Base-by-base conservation (phyloP, 2,888 invertebrate species). In the Enoplolaimus lenunculus region DNA sequence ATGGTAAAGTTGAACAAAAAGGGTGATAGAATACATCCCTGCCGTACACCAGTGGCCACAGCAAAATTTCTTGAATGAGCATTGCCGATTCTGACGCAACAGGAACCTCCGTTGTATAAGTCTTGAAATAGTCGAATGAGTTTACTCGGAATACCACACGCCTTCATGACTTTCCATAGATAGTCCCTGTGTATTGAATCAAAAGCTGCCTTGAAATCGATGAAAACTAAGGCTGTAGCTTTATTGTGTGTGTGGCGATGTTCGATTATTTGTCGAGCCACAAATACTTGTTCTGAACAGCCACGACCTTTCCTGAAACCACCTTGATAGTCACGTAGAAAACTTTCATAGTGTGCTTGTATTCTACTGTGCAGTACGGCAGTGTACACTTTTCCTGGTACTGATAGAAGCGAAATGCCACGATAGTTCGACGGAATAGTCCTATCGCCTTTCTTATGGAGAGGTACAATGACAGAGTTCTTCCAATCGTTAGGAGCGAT, bases 241-340 rank as follows among this genome's bases (percentile, higher is more conserved):
- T 62, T 29, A n/a, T 62, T 62, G 62, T 62, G 31, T 13, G 62
- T 31, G 7, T 29, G 31, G 31, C 28, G 31, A n/a, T 31, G 67
- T 34, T 66, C 67, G n/a, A 66, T 21, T 31, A 31, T 31, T 3
- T 21, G 28, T 7, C 67, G 2, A 13, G 34, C 34, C 33, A 31
- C 33, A 31, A 21, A 66, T 21, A 66, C 34, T 34, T 66, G 67
- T 31, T 66, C 33, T 7, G 34, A 29, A 29, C 33, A 33, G 30
- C 67, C 67, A 7, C 67, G 67, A 7, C 67, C 67, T 31, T 26
- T 29, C 13, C 67, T 31, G 31, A 66, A 66, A n/a, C 67, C 67
- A n/a, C 30, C 67, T n/a, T 66, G 67, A 34, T 66, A 3, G 31
- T 66, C 67, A 31, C 67, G 67, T 13, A 21, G 3, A 7, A 7